Conservation (phyloP, 2,888 invertebrate genomes). For the Nomada fucata region DNA sequence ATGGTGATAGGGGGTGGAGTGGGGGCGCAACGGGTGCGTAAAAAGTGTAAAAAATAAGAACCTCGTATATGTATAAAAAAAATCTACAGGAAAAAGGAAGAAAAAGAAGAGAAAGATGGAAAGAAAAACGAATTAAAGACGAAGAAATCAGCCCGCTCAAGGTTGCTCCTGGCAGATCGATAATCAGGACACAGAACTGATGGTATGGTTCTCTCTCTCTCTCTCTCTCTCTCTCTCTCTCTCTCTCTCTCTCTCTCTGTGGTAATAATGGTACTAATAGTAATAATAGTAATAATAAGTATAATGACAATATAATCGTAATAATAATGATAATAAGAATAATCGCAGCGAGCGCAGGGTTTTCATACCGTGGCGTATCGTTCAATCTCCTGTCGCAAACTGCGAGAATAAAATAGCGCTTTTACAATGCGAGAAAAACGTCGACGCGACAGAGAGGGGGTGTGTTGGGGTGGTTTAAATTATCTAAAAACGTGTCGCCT, state of each 20-base stretch:
- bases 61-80: neutral
- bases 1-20: neutral
- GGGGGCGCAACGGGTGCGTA: neutral
- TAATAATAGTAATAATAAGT: constrained; percentile 75
- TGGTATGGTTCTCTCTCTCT: constrained; percentile 3
- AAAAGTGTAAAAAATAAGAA: constrained; percentile 1
- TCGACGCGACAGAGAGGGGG: constrained; percentile 5
- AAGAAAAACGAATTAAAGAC: constrained; percentile 14
- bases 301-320: constrained; percentile 78
- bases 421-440: constrained; percentile 42
- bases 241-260: constrained; percentile 18
- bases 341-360: constrained; percentile 67
- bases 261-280: constrained; percentile 71
- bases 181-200: constrained; percentile 51
- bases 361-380: constrained; percentile 56
- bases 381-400: constrained; percentile 45
- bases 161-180: constrained; percentile 38
- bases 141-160: constrained; percentile 54
- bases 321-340: constrained; percentile 72
- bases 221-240: neutral
- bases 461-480: constrained; percentile 14
- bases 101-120: neutral
- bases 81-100: neutral
- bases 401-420: constrained; percentile 20
- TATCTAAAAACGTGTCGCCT: constrained; percentile 29